Percentiles rank a stretch among this genome's conserved stretches.
Conservation (phyloP, 1,140 invertebrate genomes). For the Dreissena rostriformis region DNA sequence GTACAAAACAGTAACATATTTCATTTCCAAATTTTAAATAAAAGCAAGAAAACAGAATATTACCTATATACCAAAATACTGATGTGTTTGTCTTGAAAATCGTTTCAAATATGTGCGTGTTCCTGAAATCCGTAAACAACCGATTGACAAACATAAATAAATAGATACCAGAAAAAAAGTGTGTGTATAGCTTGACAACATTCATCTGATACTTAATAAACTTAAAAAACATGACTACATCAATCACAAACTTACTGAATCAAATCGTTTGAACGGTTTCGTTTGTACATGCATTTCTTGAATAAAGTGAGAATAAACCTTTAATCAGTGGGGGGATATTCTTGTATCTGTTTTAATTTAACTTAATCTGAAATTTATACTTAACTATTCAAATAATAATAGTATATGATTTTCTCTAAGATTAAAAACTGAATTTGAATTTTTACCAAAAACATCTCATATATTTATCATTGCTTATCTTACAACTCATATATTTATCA, state of each 20-base stretch:
- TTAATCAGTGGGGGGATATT: too few relatives aligned
- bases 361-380: too few relatives aligned
- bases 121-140: slow-evolving; percentile 23
- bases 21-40: background rate
- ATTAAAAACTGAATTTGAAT: too few relatives aligned
- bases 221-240: background rate
- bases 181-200: background rate
- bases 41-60: background rate
- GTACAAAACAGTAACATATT: background rate
- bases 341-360: too few relatives aligned
- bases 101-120: background rate
- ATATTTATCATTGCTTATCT: too few relatives aligned
- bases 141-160: background rate
- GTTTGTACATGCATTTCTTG: too few relatives aligned
- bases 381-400: too few relatives aligned
- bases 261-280: too few relatives aligned
- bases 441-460: too few relatives aligned
- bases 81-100: background rate
- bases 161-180: background rate
- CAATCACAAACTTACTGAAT: background rate
- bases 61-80: slow-evolving; percentile 35
- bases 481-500: too few relatives aligned
- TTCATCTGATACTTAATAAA: background rate
- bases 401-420: too few relatives aligned
- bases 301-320: too few relatives aligned